Percentiles rank a stretch among this genome's conserved stretches.
Conservation (phyloP, 2,888 invertebrate genomes). For the Acanthosepion pharaonis region DNA sequence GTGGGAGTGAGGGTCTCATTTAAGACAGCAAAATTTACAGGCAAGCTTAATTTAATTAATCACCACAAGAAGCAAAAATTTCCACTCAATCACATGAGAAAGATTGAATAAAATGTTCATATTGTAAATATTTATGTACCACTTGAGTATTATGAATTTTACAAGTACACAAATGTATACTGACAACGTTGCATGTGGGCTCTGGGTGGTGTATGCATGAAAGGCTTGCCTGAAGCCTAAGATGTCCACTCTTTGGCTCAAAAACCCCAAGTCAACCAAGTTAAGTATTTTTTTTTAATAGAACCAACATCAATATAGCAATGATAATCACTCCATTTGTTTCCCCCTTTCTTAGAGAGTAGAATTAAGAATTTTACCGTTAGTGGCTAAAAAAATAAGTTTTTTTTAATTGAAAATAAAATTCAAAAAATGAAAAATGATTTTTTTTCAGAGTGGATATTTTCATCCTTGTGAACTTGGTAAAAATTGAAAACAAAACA, state of each 20-base stretch:
- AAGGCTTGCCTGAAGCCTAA: background rate
- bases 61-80: slow-evolving; percentile 18
- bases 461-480: background rate
- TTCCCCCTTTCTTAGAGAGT: background rate
- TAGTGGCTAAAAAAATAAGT: slow-evolving; percentile 33
- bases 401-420: background rate
- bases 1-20: background rate
- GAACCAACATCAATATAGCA: background rate
- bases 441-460: background rate
- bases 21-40: background rate
- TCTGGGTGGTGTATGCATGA: background rate
- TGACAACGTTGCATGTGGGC: background rate
- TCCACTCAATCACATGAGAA: background rate
- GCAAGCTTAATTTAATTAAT: background rate
- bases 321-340: background rate
- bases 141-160: slow-evolving; percentile 16
- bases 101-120: background rate
- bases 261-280: background rate
- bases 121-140: background rate
- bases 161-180: slow-evolving; percentile 33
- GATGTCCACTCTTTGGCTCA: background rate
- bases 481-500: slow-evolving; percentile 33
- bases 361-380: background rate
- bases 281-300: background rate
- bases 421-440: slow-evolving; percentile 8